Evolutionary conservation across 92 coral and sea anemone species (phyloP), one percentile per base, ranked within the genome.

Genomic region (Metridium senile): DNA sequence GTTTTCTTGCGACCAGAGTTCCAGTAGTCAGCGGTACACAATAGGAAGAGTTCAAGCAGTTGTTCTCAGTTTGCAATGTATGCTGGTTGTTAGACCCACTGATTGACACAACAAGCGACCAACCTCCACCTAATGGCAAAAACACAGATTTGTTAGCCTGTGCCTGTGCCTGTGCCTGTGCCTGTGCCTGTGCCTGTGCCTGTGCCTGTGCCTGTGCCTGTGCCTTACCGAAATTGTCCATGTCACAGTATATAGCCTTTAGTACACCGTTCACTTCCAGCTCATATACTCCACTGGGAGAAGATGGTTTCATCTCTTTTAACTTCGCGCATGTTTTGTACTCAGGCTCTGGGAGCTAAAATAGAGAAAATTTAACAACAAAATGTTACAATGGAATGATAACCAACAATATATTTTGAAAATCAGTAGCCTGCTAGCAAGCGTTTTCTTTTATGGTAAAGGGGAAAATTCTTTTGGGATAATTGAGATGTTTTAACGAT

Each of bases 61-160:
- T 74, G 58, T 74, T 61, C 31, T 35, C 61, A 22, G 68, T 62
- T 74, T 70, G 25, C 23, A 61, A 30, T 3, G 31, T 32, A 29
- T 74, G 80, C 10, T 74, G n/a, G 26, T n/a, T 61, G 34, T 74
- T 16, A 1, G 62, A 35, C 20, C 28, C 9, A 22, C 70, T 74
- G 35, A 74, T 74, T n/a, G 70, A 61, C 53, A 74, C 56, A 20
- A 62, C 80, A 11, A 74, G 80, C 6, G 80, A 21, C 80, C 80
- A 74, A n/a, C 80, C 80, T 74, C 80, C 80, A 23, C 54, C 80
- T 74, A 19, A 21, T 19, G 18, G 20, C 2, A 26, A 62, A 29
- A 26, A 29, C 8, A 6, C 13, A 39, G 6, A 13, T 39, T 4
- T 39, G 13, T 6, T 4, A 39, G 49, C 13, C 6, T n/a, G n/a